Conservation (phyloP, 2,113 vertebrate species). For the Maccullochella peelii region DNA sequence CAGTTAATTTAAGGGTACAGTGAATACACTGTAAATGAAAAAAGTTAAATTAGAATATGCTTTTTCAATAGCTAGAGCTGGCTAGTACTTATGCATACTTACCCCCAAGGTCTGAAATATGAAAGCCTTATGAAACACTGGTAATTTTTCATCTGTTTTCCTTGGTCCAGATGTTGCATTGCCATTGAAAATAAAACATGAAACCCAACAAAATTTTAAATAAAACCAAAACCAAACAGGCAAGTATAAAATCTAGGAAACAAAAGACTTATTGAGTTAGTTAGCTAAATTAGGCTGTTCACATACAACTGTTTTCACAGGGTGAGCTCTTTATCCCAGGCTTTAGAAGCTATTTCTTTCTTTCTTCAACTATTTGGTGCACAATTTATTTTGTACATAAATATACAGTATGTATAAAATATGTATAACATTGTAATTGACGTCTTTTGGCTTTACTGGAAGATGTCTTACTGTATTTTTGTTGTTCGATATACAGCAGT, state of each 20-base stretch:
- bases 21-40: background rate
- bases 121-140: no score
- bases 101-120: no score
- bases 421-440: background rate
- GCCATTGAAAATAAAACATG: background rate
- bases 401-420: background rate
- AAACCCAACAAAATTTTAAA: background rate
- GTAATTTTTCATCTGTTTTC: no score
- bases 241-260: background rate
- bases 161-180: no score
- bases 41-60: background rate
- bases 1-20: background rate
- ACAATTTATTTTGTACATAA: background rate
- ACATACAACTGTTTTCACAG: background rate
- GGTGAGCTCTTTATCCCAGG: no score
- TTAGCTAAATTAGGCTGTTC: no score
- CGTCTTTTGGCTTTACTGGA: background rate
- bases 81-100: no score
- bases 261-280: no score
- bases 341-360: background rate
- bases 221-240: background rate
- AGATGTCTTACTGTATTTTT: background rate
- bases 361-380: background rate
- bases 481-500: background rate
- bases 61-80: no score